Conservation (phyloP, 2,113 vertebrate genomes). For the Centropristis striata region DNA sequence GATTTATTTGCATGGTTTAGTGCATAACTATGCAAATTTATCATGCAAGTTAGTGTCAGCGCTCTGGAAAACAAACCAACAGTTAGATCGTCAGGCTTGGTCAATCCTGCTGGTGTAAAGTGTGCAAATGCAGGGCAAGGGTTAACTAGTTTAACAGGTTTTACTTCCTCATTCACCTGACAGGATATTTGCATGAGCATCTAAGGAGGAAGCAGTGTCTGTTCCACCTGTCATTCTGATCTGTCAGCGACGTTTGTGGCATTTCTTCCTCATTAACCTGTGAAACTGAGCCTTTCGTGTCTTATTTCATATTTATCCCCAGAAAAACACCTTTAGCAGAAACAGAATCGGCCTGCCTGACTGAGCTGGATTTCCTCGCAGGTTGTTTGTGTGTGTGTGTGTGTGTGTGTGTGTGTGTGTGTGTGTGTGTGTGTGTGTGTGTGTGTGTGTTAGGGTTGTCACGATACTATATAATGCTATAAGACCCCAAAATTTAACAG, state of each 20-base stretch:
- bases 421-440: slow-evolving; percentile 56
- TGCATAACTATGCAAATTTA: slow-evolving; percentile 53
- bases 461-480: no score
- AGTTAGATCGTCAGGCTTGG: slow-evolving; percentile 9
- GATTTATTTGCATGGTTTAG: no score
- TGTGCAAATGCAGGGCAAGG: slow-evolving; percentile 38
- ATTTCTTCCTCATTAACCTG: slow-evolving; percentile 45
- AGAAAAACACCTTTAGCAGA: slow-evolving; percentile 4
- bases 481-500: no score
- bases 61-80: slow-evolving; percentile 18
- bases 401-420: slow-evolving; percentile 20
- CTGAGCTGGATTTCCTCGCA: background rate
- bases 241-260: slow-evolving; percentile 1
- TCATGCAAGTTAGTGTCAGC: slow-evolving; percentile 15
- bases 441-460: slow-evolving; percentile 59
- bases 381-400: slow-evolving; percentile 18
- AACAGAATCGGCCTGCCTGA: slow-evolving; percentile 1
- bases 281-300: background rate
- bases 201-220: slow-evolving; percentile 51
- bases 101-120: background rate
- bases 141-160: slow-evolving; percentile 49
- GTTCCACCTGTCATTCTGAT: slow-evolving; percentile 31
- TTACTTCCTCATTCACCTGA: slow-evolving; percentile 73
- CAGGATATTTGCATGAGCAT: slow-evolving; percentile 69
- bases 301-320: background rate